Evolutionary conservation across 2,797 vertebrate genomes (phyloP).

Genomic region (Adrianichthys oophorus): DNA sequence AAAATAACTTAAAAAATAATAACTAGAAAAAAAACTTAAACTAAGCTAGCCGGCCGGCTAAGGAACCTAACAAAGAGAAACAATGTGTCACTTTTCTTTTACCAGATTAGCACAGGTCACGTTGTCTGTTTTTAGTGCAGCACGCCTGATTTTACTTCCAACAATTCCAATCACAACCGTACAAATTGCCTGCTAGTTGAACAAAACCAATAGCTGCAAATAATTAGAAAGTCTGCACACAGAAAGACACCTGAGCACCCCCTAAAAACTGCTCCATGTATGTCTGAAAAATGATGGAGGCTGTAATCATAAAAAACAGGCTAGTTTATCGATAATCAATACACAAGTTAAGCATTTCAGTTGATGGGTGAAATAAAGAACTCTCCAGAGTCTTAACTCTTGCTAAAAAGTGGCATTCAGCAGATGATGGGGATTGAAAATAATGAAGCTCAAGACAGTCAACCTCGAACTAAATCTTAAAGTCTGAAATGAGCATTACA

Average conservation of each 20-base stretch:
- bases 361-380: background rate
- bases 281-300: slow-evolving; percentile 16
- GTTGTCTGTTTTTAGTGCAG: slow-evolving; percentile 35
- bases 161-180: slow-evolving; percentile 43
- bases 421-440: slow-evolving; percentile 14
- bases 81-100: no score
- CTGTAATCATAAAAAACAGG: background rate
- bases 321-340: slow-evolving; percentile 13
- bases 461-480: background rate
- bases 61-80: no score
- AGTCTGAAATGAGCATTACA: no score
- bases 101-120: slow-evolving; percentile 13
- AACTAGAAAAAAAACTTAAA: background rate
- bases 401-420: slow-evolving; percentile 6
- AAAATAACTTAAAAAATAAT: background rate
- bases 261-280: slow-evolving; percentile 25
- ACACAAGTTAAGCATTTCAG: background rate
- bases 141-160: slow-evolving; percentile 34
- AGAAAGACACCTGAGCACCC: slow-evolving; percentile 25
- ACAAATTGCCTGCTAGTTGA: slow-evolving; percentile 57
- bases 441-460: background rate
- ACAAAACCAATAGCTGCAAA: slow-evolving; percentile 42
- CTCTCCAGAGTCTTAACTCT: background rate
- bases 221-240: slow-evolving; percentile 29
- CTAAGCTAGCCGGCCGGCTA: background rate